Conservation (phyloP, 2,888 invertebrate species). For the Drosophila mimetica region DNA sequence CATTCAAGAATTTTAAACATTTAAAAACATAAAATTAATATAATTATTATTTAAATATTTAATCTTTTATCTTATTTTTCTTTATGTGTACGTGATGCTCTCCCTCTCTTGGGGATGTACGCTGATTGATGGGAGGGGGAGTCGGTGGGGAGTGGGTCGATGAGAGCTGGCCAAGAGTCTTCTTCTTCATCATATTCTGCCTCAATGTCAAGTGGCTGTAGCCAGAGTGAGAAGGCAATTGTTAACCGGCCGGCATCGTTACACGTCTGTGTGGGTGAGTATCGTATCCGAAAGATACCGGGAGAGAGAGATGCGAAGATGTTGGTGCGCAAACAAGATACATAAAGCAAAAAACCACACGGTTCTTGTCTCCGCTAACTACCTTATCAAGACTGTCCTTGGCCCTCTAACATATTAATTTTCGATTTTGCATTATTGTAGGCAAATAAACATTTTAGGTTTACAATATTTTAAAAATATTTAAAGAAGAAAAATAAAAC, state of each 20-base stretch:
- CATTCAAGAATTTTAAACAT: too few relatives aligned
- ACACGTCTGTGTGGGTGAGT: constrained; percentile 19
- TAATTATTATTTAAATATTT: too few relatives aligned
- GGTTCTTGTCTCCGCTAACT: constrained; percentile 29
- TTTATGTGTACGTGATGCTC: neutral
- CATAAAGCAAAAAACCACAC: constrained; percentile 7
- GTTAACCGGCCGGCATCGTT: constrained; percentile 39
- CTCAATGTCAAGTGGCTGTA: constrained; percentile 40
- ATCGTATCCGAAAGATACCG: constrained; percentile 2
- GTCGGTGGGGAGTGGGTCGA: constrained; percentile 19
- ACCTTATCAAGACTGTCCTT: constrained; percentile 5
- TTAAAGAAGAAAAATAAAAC: neutral
- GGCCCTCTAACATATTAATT: neutral
- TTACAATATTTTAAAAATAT: too few relatives aligned
- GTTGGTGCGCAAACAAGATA: constrained; percentile 24
- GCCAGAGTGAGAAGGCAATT: constrained; percentile 26
- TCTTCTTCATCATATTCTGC: constrained; percentile 22
- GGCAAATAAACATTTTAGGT: neutral
- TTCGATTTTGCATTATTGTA: too few relatives aligned
- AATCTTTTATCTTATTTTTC: neutral
- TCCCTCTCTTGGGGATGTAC: constrained; percentile 19
- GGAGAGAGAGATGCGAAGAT: constrained; percentile 31
- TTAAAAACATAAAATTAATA: too few relatives aligned
- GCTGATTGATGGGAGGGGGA: constrained; percentile 8
- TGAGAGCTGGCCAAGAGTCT: constrained; percentile 23